Percentiles rank a stretch among this genome's conserved stretches.
Evolutionary conservation across 2,888 invertebrate genomes (phyloP).

Genomic region (Biston betularia): DNA sequence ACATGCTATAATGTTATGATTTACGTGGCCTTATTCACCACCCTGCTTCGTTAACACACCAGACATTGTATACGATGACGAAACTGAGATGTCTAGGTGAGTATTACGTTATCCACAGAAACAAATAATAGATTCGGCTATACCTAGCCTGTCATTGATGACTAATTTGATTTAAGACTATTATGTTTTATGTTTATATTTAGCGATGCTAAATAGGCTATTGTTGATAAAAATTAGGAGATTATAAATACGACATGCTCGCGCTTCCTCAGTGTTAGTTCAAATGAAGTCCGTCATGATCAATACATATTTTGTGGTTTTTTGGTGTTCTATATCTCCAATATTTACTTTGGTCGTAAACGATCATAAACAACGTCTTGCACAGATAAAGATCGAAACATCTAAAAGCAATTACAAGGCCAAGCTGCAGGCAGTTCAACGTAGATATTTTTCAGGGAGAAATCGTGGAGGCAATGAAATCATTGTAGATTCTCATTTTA

Average conservation of each 20-base stretch:
- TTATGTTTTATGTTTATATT: conserved; percentile 57
- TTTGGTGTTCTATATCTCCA: conserved; percentile 48
- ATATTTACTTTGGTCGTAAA: conserved; percentile 58
- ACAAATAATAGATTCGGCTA: background rate
- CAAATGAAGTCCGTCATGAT: conserved; percentile 50
- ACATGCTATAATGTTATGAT: conserved; percentile 36
- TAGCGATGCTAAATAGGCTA: conserved; percentile 50
- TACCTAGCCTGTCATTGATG: background rate
- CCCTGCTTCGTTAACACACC: background rate
- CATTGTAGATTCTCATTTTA: conserved; percentile 61
- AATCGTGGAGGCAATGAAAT: conserved; percentile 54
- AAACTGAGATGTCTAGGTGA: background rate
- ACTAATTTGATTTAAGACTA: conserved; percentile 24
- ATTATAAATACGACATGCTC: conserved; percentile 57
- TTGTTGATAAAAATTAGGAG: conserved; percentile 29
- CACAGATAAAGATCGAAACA: conserved; percentile 55
- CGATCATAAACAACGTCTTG: conserved; percentile 56
- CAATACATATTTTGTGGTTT: conserved; percentile 47
- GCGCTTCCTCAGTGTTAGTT: conserved; percentile 19
- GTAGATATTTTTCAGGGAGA: conserved; percentile 53
- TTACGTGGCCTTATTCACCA: conserved; percentile 37
- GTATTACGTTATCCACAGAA: background rate
- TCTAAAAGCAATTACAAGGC: conserved; percentile 47
- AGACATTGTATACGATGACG: background rate
- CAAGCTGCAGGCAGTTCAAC: conserved; percentile 48